Conservation (phyloP, 2,888 invertebrate species). For the Ophion slaviceki region DNA sequence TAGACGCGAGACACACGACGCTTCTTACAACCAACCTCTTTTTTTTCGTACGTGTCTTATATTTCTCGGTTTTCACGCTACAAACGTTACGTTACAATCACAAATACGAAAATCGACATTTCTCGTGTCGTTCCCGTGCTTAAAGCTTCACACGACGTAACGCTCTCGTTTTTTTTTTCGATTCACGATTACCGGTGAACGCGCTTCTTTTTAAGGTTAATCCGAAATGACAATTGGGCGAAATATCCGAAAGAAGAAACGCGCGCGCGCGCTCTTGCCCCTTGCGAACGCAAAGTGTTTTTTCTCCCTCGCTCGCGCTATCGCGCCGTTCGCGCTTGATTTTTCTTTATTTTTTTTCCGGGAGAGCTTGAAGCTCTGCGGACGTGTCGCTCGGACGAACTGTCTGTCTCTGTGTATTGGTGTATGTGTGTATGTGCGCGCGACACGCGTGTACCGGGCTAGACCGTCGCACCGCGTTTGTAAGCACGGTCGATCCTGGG, state of each 20-base stretch:
- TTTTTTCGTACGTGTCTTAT: constrained; percentile 34
- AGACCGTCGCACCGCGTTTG: constrained; percentile 54
- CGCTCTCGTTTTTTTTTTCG: constrained; percentile 3
- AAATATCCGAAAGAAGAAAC: neutral
- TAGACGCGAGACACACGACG: constrained; percentile 66
- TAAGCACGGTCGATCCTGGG: constrained; percentile 62
- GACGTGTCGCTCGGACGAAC: constrained; percentile 49
- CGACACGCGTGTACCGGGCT: constrained; percentile 59
- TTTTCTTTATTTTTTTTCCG: constrained; percentile 10
- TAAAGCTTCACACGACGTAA: constrained; percentile 9
- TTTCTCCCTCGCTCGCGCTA: constrained; percentile 3
- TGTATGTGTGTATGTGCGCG: constrained; percentile 3
- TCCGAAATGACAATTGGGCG: neutral
- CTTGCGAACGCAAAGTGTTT: constrained; percentile 13
- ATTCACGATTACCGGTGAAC: neutral
- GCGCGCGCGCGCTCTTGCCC: neutral
- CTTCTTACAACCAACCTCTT: constrained; percentile 63
- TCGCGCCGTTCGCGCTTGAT: constrained; percentile 22
- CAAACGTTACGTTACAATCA: constrained; percentile 58
- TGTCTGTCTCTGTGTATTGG: constrained; percentile 5
- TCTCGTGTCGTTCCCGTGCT: constrained; percentile 8
- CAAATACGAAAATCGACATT: constrained; percentile 58
- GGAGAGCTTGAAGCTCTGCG: constrained; percentile 13
- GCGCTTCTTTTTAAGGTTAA: constrained; percentile 22
- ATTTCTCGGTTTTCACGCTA: constrained; percentile 48